phyloP scores from a whole-genome alignment of 2,797 vertebrate genomes.

The Xiphophorus birchmanni region DNA sequence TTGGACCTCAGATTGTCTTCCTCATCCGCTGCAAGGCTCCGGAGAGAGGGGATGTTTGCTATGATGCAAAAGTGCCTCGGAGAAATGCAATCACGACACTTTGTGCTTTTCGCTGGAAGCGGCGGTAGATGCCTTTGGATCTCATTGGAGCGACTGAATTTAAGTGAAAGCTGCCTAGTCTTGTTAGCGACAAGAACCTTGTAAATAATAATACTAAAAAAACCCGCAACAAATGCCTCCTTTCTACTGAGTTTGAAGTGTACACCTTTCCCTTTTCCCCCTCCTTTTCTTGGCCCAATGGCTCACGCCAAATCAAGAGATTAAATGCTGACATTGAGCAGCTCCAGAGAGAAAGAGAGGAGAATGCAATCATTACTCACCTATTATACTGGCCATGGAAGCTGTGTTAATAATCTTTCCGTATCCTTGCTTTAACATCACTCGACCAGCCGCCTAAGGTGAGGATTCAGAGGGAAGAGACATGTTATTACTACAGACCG shows the following conservation, averaged over 20 bases:
- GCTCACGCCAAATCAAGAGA: slow-evolving; percentile 62
- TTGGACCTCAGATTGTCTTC: slow-evolving; percentile 75
- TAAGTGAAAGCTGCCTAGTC: slow-evolving; percentile 57
- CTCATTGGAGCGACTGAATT: slow-evolving; percentile 46
- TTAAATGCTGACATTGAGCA: slow-evolving; percentile 67
- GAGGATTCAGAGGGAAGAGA: slow-evolving; percentile 81
- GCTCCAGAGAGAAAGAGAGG: slow-evolving; percentile 63
- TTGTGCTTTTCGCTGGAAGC: slow-evolving; percentile 53
- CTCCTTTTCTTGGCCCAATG: slow-evolving; percentile 21
- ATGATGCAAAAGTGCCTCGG: slow-evolving; percentile 78
- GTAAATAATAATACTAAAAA: slow-evolving; percentile 25
- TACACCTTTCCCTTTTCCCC: slow-evolving; percentile 21
- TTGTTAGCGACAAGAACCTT: slow-evolving; percentile 14
- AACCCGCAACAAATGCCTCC: background rate
- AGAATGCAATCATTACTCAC: slow-evolving; percentile 88
- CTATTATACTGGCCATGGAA: slow-evolving; percentile 96
- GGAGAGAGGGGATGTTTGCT: slow-evolving; percentile 76
- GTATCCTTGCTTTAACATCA: slow-evolving; percentile 95
- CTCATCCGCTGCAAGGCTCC: slow-evolving; percentile 74
- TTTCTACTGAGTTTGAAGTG: slow-evolving; percentile 21
- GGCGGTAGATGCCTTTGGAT: slow-evolving; percentile 39
- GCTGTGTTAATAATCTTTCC: slow-evolving; percentile 97
- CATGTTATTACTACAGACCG: slow-evolving; percentile 76
- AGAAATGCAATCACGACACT: slow-evolving; percentile 74
- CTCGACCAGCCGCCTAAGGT: slow-evolving; percentile 89